These are phyloP conservation scores for Acanthosepion esculentum DNA, from an alignment of 2,888 invertebrate genomes.

Conservation along the genomic window DNA sequence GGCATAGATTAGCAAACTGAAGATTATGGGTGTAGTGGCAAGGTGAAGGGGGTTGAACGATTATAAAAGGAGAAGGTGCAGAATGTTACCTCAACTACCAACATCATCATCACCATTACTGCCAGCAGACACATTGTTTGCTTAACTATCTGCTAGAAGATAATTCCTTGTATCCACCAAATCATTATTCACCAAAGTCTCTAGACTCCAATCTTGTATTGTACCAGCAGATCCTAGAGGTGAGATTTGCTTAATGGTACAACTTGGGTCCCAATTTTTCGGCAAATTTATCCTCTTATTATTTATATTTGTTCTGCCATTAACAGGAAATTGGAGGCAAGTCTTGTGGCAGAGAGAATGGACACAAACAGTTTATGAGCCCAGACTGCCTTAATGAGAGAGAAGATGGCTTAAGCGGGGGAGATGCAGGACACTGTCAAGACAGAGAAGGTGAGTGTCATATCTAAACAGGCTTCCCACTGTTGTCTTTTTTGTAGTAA, in stretches of 20 bases:
- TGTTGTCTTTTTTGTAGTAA: background rate
- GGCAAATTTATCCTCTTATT: conserved; percentile 20
- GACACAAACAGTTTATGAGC: conserved; percentile 33
- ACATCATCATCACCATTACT: background rate
- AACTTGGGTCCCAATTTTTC: conserved; percentile 6
- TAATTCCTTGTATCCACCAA: background rate
- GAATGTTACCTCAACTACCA: background rate
- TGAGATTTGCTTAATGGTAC: conserved; percentile 16
- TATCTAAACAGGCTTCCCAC: background rate
- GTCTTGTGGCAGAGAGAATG: conserved; percentile 33
- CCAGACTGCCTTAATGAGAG: conserved; percentile 20
- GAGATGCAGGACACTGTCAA: background rate
- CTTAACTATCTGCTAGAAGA: background rate
- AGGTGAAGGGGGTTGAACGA: background rate
- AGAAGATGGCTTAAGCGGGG: conserved; percentile 14
- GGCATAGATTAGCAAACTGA: background rate
- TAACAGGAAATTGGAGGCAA: conserved; percentile 22
- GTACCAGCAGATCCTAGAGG: background rate
- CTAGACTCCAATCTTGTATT: background rate
- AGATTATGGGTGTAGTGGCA: background rate
- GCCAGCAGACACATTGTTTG: background rate
- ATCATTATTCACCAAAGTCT: background rate
- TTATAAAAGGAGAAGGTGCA: background rate
- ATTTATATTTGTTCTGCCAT: background rate
- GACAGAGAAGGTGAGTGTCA: conserved; percentile 33